Base-by-base conservation (phyloP, 1,140 invertebrate species). In the Drosophila azteca region DNA sequence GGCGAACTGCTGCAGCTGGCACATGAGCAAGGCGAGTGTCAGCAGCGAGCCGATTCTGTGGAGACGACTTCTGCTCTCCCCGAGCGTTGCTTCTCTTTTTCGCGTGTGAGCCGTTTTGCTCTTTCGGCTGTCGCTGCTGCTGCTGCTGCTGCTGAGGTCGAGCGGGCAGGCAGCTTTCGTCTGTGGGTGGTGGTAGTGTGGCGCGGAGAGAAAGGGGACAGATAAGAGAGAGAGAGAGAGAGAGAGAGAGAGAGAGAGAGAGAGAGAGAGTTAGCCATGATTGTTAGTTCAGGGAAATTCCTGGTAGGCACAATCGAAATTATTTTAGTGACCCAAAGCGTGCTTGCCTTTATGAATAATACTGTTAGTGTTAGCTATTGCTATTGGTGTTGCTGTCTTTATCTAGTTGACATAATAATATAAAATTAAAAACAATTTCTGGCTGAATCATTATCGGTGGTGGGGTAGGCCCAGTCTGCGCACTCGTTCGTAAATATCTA, bases 331-430 rank as follows among this genome's bases (percentile, higher is more conserved):
- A 52, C 65, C 63, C 59, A 53, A 79, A 77, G 79, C 77, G 71
- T 80, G 78, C 59, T 43, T 66, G 78, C 63, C 35, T 63, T 77
- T 80, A 72, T 77, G 70, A 59, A 64, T 71, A 49, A 62, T 78
- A 72, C 72, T 59, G 17, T 45, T 64, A 43, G 20, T 46, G 41
- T 39, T n/a, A n/a, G 26, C 53, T 11, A 66, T 22, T 53, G 60
- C 45, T 44, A 20, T 44, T 55, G 43, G 44, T 22, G 15, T 45
- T 64, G 49, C 29, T 60, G 45, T 39, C 66, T 44, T 45, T 69
- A 77, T 60, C 70, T 74, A 49, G 58, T 70, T 85, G 83, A 85
- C 74, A 85, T 87, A 78, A 85, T 88, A 82, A 85, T 87, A 82
- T 71, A 82, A 85, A 85, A 85, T 85, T 75, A 85, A 77, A 68